These are phyloP conservation scores for Lucilia sericata DNA, from an alignment of 1,140 invertebrate species.

Conservation along the genomic window DNA sequence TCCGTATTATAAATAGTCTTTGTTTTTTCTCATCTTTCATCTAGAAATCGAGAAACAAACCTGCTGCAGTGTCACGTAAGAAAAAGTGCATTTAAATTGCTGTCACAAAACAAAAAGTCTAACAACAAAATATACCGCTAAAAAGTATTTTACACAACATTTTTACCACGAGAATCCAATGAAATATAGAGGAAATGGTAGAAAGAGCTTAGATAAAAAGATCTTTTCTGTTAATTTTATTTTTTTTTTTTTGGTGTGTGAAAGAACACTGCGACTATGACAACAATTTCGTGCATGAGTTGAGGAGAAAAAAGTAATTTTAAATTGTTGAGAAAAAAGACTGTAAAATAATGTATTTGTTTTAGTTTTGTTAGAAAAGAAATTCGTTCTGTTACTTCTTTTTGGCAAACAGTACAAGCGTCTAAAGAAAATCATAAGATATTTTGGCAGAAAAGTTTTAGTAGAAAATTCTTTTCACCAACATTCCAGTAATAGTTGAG, in stretches of 20 bases:
- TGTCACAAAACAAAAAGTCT: slow-evolving; percentile 9
- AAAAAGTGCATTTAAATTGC: slow-evolving; percentile 27
- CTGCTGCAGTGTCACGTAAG: slow-evolving; percentile 19
- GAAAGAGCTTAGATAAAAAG: not conserved
- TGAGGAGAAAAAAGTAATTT: not conserved
- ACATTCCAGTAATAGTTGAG: too few relatives aligned
- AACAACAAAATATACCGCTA: slow-evolving; percentile 15
- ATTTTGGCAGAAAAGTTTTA: too few relatives aligned
- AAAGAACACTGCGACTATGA: not conserved
- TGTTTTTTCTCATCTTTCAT: not conserved
- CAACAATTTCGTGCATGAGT: slow-evolving; percentile 11
- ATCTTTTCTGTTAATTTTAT: not conserved
- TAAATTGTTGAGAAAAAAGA: not conserved
- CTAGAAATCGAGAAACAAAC: not conserved
- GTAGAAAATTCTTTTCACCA: too few relatives aligned
- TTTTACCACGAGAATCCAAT: not conserved
- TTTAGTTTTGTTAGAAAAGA: not conserved
- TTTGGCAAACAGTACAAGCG: not conserved
- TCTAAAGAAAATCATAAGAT: too few relatives aligned
- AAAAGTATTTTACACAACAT: slow-evolving; percentile 1
- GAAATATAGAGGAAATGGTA: not conserved
- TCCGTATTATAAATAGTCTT: not conserved
- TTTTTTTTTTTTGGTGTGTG: not conserved
- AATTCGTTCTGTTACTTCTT: not conserved
- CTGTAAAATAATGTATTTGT: not conserved